Conservation (phyloP, 2,797 vertebrate genomes). For the Danio tinwini region DNA sequence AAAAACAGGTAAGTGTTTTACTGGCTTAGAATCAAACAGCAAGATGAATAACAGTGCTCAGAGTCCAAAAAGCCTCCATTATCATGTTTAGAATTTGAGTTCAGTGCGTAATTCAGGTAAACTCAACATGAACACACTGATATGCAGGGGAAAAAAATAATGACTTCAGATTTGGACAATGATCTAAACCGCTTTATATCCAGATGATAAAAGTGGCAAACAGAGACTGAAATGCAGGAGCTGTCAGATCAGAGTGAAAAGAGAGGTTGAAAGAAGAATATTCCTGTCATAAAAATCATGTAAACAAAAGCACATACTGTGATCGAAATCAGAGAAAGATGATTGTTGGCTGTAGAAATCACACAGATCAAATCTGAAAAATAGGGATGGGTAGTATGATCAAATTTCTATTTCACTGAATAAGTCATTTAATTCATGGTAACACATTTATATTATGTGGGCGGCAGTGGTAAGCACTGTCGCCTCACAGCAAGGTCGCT, state of each 20-base stretch:
- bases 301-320: neutral
- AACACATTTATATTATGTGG: no score
- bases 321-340: neutral
- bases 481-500: no score
- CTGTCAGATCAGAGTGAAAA: neutral
- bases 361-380: no score
- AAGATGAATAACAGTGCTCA: slow-evolving; percentile 26
- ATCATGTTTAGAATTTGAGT: neutral
- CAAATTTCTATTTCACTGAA: no score
- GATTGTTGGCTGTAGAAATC: no score
- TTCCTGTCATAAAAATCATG: neutral
- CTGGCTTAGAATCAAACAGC: neutral
- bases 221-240: neutral
- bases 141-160: neutral
- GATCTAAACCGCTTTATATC: slow-evolving; percentile 3
- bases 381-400: no score
- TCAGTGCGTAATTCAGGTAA: slow-evolving; percentile 13
- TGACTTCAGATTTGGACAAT: neutral
- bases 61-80: slow-evolving; percentile 2
- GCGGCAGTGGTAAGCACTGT: no score
- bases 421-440: no score
- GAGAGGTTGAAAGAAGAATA: no score
- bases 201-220: neutral
- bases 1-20: neutral
- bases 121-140: neutral